phyloP scores from a whole-genome alignment of 2,113 vertebrate genomes.

The Seriola rivoliana region DNA sequence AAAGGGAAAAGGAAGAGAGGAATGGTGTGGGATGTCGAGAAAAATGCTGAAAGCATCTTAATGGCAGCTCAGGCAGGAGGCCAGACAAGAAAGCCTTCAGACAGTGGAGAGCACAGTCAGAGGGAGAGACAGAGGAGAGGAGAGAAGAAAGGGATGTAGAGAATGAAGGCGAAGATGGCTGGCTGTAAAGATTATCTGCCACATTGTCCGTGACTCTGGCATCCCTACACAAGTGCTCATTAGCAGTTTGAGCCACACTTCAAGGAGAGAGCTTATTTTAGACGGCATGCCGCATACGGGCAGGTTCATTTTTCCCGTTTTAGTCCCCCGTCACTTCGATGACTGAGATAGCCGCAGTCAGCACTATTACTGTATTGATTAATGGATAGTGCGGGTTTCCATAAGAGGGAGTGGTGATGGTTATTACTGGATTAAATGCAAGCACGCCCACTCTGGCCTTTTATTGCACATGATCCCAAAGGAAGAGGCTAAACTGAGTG shows the following conservation, averaged over 20 bases:
- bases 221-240: conserved; percentile 65
- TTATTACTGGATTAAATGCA: conserved; percentile 73
- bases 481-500: conserved; percentile 17
- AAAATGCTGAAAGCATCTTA: conserved; percentile 69
- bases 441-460: conserved; percentile 39
- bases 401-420: conserved; percentile 50
- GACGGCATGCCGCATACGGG: conserved; percentile 38
- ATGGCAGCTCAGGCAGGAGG: conserved; percentile 68
- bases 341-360: conserved; percentile 69
- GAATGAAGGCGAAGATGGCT: conserved; percentile 25
- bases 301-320: conserved; percentile 67
- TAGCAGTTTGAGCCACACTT: conserved; percentile 77
- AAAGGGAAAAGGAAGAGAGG: conserved; percentile 22
- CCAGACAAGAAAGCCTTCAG: conserved; percentile 64
- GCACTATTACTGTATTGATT: conserved; percentile 82
- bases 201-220: conserved; percentile 37
- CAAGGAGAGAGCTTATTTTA: conserved; percentile 83
- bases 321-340: conserved; percentile 35
- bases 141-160: conserved; percentile 19
- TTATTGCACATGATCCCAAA: conserved; percentile 29
- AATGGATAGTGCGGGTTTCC: conserved; percentile 55
- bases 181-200: conserved; percentile 63
- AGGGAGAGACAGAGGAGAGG: conserved; percentile 17
- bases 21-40: conserved; percentile 54
- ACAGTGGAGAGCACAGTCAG: conserved; percentile 56